These are phyloP conservation scores for Todiramphus chloris DNA, from an alignment of 2,113 vertebrate genomes.

Conservation along the genomic window DNA sequence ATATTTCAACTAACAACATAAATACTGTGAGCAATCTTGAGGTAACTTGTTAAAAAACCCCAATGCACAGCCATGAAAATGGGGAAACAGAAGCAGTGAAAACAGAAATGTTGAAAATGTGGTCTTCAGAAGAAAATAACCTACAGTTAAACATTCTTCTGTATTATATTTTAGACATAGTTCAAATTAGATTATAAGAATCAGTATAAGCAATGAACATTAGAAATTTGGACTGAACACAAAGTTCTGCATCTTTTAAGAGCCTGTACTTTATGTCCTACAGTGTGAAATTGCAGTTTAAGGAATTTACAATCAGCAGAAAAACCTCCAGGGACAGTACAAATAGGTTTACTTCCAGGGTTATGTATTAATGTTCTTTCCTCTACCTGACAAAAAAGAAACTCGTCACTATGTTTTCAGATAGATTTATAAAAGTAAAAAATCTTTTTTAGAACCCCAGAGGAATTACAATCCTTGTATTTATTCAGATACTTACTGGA, in stretches of 20 bases:
- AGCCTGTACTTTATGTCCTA: neutral
- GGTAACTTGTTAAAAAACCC: neutral
- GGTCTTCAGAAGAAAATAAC: neutral
- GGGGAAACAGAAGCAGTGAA: fast-evolving
- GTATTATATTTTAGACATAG: neutral
- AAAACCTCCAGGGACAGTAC: neutral
- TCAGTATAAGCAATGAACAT: neutral
- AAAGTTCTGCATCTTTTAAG: neutral
- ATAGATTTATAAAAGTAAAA: neutral
- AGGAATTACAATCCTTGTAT: neutral
- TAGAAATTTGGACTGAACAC: neutral
- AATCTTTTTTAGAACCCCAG: neutral
- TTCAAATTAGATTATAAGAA: neutral
- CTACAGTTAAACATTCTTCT: neutral
- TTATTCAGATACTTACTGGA: neutral
- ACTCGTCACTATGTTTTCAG: neutral
- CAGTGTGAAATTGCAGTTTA: neutral
- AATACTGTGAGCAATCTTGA: neutral
- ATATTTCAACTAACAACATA: neutral
- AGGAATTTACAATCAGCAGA: neutral
- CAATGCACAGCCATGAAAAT: fast-evolving
- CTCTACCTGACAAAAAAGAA: neutral
- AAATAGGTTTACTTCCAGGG: neutral
- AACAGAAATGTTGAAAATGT: neutral
- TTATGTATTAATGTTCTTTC: neutral